A percentile compares a stretch with the other conserved stretches of the same genome.
Conservation (phyloP, 2,113 vertebrate genomes). For the Menura novaehollandiae region DNA sequence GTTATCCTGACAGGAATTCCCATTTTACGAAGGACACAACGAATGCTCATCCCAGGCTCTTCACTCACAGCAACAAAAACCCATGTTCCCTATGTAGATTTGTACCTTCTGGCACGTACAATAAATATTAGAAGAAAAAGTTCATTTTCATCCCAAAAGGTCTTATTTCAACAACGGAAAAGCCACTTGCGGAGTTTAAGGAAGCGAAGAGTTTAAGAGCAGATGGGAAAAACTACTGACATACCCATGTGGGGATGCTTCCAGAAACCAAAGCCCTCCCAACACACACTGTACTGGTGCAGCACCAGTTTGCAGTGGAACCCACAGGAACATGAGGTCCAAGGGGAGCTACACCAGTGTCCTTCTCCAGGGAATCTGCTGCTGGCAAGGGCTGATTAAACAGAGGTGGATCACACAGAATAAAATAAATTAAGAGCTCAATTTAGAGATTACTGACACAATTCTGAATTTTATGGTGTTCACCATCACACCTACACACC, state of each 20-base stretch:
- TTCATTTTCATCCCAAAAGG: not conserved
- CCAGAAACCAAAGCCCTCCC: not conserved
- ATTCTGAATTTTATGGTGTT: not conserved
- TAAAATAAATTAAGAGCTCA: not conserved
- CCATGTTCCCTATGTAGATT: not conserved
- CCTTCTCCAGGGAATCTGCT: not conserved
- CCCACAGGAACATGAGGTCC: not conserved
- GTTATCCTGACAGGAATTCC: not conserved
- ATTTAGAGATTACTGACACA: not conserved
- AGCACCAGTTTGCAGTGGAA: not conserved
- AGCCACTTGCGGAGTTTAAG: not conserved
- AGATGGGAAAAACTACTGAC: not conserved
- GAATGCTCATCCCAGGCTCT: not conserved
- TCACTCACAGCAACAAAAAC: not conserved
- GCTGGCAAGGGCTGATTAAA: not conserved
- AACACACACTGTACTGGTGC: accelerated
- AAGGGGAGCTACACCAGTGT: too few species aligned
- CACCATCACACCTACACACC: not conserved
- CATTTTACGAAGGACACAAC: not conserved
- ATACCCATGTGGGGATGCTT: not conserved
- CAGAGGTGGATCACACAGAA: not conserved
- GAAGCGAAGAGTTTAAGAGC: not conserved
- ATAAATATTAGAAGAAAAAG: not conserved
- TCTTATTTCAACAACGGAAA: not conserved
- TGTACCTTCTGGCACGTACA: accelerated